phyloP scores from a whole-genome alignment of 2,113 vertebrate species.

The Gopherus flavomarginatus region DNA sequence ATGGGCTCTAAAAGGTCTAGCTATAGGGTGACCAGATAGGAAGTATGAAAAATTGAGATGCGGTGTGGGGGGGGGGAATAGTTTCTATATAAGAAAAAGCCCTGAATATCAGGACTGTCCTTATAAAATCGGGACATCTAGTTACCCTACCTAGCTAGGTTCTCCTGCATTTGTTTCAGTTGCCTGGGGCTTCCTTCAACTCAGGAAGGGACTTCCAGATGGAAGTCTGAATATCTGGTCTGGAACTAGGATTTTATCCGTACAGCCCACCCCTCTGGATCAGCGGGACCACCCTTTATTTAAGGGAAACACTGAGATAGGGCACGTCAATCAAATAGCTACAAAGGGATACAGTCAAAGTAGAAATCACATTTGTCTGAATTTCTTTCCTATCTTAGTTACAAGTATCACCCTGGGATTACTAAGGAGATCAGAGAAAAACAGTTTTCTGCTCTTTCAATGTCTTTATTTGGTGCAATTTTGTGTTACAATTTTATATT shows the following conservation, averaged over 20 bases:
- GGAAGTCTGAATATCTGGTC: neutral
- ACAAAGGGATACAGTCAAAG: neutral
- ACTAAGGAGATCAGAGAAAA: constrained; percentile 4
- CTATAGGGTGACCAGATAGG: neutral
- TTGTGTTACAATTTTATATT: neutral
- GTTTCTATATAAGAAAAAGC: no score
- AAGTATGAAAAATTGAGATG: no score
- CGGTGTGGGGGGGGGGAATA: no score
- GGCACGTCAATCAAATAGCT: neutral
- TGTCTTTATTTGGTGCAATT: neutral
- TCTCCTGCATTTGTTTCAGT: neutral
- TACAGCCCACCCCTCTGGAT: neutral
- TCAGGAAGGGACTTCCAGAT: neutral
- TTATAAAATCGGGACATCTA: no score
- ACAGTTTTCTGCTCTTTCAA: neutral
- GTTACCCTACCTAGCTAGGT: no score
- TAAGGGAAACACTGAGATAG: neutral
- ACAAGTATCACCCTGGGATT: neutral
- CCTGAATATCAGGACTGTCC: no score
- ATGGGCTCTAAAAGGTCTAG: neutral
- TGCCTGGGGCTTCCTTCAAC: neutral
- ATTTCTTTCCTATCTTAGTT: neutral
- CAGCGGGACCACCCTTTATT: neutral
- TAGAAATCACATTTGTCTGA: neutral
- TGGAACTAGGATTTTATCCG: neutral